Evolutionary conservation across 2,888 invertebrate genomes (phyloP).

Genomic region (Drosophila leonis): DNA sequence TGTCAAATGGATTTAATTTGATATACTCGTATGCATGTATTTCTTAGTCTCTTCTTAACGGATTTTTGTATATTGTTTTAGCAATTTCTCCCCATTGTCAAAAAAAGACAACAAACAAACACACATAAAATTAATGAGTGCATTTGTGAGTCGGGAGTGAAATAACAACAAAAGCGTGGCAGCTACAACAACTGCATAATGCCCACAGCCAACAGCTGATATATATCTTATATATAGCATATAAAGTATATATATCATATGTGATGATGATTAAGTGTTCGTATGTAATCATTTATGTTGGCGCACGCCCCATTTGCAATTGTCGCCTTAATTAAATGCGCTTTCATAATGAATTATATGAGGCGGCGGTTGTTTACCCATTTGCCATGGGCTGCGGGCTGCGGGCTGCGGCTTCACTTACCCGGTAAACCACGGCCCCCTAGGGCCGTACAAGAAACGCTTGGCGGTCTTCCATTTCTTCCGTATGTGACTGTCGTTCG

Average conservation of each 20-base stretch:
- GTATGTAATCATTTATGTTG: constrained; percentile 52
- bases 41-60: constrained; percentile 10
- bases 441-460: constrained; percentile 86
- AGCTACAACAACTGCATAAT: constrained; percentile 38
- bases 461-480: constrained; percentile 87
- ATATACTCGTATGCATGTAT: not conserved
- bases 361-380: not conserved
- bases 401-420: too few species aligned
- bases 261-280: constrained; percentile 50
- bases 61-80: constrained; percentile 23
- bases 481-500: constrained; percentile 86
- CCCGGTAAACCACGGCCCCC: constrained; percentile 86
- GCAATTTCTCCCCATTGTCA: constrained; percentile 48
- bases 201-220: constrained; percentile 1
- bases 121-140: constrained; percentile 50
- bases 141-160: constrained; percentile 67
- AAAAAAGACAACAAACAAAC: constrained; percentile 15
- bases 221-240: constrained; percentile 1
- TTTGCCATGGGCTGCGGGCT: constrained; percentile 1
- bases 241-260: constrained; percentile 9
- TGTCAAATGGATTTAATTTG: constrained; percentile 17
- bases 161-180: constrained; percentile 59
- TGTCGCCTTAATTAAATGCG: constrained; percentile 69
- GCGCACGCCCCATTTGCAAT: constrained; percentile 63
- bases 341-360: constrained; percentile 57